Base-by-base conservation (phyloP, 2,113 vertebrate species). In the Sylvietta virens region DNA sequence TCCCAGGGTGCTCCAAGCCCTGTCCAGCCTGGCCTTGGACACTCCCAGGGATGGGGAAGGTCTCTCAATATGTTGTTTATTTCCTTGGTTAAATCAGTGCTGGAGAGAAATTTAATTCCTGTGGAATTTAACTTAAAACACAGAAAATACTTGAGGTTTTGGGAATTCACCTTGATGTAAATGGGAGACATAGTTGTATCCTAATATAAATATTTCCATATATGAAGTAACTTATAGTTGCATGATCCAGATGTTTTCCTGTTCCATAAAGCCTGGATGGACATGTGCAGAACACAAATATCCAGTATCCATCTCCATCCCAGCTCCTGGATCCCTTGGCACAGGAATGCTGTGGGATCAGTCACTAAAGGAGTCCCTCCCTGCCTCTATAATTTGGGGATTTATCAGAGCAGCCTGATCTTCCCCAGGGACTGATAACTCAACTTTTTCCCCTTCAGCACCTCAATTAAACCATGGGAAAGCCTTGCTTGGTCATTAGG, bases 321-420 rank as follows among this genome's bases (percentile, higher is more conserved):
- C 80, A 69, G 0, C 37, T 35, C 50, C 66, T 56, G 82, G 5
- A 53, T 14, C 39, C 65, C 39, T 28, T 13, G 51, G 71, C 56
- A 47, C 35, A 15, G 56, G 35, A 37, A 8, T 15, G 31, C 13
- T 35, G 28, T 2, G 10, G 19, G 14, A 18, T 57, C 45, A 3
- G 3, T 12, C 18, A 39, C 45, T 26, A 7, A 35, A 42, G 1
- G 17, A 69, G 4, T 12, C 42, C 51, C 48, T 76, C 50, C 35
- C 58, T 51, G 62, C 9, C 8, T 60, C 48, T 0, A 0, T 10
- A 27, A 56, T 72, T 21, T 5, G 7, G 40, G 31, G 50, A 28
- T 84, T 39, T 40, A 24, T 61, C 50, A 33, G 51, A 71, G 42
- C 64, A 69, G 44, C 16, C 37, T 60, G 45, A 13, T 56, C 13